A percentile compares a stretch with the other conserved stretches of the same genome.
Conservation (phyloP, 1,140 invertebrate genomes). For the Conus betulinus region DNA sequence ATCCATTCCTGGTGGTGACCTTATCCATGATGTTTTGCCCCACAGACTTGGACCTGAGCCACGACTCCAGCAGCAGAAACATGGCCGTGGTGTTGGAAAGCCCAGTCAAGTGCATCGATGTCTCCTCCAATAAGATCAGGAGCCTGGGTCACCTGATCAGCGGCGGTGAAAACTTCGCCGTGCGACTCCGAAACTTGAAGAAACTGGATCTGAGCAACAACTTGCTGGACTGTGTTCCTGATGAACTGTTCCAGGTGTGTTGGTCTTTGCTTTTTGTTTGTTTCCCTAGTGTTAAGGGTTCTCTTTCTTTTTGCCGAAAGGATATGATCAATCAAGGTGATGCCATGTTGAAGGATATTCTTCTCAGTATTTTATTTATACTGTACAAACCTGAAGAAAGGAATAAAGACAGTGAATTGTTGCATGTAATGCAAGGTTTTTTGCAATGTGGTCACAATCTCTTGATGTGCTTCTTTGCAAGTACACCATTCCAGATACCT, state of each 20-base stretch:
- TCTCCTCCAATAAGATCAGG: conserved; percentile 58
- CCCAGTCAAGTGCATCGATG: conserved; percentile 47
- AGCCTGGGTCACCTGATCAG: conserved; percentile 45
- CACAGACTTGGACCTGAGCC: conserved; percentile 43
- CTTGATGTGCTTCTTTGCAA: too few species aligned
- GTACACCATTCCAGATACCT: too few species aligned
- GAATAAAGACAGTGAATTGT: too few species aligned
- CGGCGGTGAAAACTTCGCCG: conserved; percentile 35
- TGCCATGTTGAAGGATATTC: too few species aligned
- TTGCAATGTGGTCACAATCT: too few species aligned
- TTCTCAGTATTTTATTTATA: too few species aligned
- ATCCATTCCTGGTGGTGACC: neutral
- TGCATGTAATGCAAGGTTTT: too few species aligned
- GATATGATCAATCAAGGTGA: too few species aligned
- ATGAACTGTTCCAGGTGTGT: conserved; percentile 53
- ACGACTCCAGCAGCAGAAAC: conserved; percentile 6
- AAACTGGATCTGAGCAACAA: conserved; percentile 54
- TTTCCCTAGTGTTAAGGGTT: too few species aligned
- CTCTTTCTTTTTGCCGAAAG: too few species aligned
- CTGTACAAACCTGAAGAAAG: too few species aligned
- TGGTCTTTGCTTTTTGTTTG: too few species aligned
- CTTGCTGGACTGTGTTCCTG: conserved; percentile 45
- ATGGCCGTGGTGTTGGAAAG: neutral
- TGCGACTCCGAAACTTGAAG: conserved; percentile 45
- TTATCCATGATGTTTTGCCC: neutral